phyloP scores from a whole-genome alignment of 2,797 vertebrate species.

The Tokudaia tokunoshimensis region DNA sequence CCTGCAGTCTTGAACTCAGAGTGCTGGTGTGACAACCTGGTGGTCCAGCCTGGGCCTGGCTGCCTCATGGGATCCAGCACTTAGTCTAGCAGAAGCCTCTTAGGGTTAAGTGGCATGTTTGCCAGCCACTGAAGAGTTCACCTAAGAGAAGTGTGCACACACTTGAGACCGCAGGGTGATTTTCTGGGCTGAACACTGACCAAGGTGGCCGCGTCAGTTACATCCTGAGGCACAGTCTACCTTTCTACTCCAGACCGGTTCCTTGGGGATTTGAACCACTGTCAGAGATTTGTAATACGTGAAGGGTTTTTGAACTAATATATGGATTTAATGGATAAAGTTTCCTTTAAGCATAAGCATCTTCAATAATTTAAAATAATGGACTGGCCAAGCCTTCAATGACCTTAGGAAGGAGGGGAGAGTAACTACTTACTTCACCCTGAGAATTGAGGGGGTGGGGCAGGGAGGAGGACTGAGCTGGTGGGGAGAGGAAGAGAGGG shows the following conservation, averaged over 20 bases:
- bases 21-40: background rate
- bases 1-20: background rate
- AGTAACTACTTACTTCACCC: background rate
- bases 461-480: background rate
- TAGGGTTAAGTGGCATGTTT: background rate
- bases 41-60: accelerated
- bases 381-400: background rate
- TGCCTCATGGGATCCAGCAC: accelerated
- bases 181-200: background rate
- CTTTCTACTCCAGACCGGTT: background rate
- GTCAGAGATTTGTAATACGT: accelerated
- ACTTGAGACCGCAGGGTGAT: accelerated
- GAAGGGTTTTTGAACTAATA: background rate
- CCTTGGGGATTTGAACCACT: background rate
- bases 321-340: background rate
- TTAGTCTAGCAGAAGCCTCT: background rate
- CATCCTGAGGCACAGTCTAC: background rate
- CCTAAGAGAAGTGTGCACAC: accelerated
- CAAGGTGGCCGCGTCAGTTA: accelerated
- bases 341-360: background rate
- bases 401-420: background rate
- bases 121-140: accelerated
- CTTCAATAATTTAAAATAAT: background rate
- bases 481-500: background rate
- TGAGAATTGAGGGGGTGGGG: background rate